These are phyloP conservation scores for Gavia stellata DNA, from an alignment of 2,113 vertebrate species.

Conservation along the genomic window DNA sequence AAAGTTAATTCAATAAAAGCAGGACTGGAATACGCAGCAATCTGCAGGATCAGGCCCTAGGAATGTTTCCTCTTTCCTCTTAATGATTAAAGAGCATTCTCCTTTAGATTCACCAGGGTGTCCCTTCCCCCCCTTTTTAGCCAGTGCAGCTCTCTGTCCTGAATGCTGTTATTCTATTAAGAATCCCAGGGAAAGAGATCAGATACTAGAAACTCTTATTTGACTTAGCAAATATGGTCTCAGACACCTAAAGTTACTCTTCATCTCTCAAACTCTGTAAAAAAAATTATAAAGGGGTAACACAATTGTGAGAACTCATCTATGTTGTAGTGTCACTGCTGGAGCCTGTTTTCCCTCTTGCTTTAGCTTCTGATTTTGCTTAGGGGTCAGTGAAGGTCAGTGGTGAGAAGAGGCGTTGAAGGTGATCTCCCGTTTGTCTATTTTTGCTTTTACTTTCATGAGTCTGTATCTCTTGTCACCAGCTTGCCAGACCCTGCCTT, in stretches of 20 bases:
- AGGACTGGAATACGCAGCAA: neutral
- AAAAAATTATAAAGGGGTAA: neutral
- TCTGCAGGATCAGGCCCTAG: neutral
- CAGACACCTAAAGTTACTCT: neutral
- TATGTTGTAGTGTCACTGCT: fast-evolving
- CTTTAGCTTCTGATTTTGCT: neutral
- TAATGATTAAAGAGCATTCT: neutral
- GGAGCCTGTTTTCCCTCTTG: neutral
- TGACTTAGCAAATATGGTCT: neutral
- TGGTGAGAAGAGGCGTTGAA: neutral
- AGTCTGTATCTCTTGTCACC: fast-evolving
- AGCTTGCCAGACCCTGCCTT: neutral
- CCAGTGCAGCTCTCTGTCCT: neutral
- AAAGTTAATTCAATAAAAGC: neutral
- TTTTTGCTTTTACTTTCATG: neutral
- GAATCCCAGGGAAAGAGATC: neutral
- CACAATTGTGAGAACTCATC: neutral
- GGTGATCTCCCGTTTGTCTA: neutral
- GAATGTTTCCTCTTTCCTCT: neutral
- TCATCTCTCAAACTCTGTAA: neutral
- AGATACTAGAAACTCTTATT: slow-evolving; percentile 17
- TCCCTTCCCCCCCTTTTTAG: neutral
- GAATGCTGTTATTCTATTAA: slow-evolving; percentile 30
- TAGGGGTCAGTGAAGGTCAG: neutral
- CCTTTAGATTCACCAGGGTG: neutral